Evolutionary conservation across 2,797 vertebrate genomes (phyloP).

Genomic region (Distichodus sexfasciatus): DNA sequence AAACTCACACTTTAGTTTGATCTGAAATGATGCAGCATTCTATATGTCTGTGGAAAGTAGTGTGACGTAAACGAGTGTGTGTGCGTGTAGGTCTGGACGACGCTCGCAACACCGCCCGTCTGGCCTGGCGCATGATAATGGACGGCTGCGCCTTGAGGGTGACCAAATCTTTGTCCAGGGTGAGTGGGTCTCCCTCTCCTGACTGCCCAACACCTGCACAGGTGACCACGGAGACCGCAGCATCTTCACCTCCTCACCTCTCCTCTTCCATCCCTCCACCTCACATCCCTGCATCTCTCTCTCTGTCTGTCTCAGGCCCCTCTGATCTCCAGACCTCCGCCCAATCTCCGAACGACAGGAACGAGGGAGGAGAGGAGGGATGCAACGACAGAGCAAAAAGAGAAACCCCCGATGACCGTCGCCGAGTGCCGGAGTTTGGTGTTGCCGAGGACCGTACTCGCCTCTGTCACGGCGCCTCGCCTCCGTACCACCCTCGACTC

Average conservation of each 20-base stretch:
- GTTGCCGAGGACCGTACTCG: slow-evolving; percentile 61
- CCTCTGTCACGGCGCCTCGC: slow-evolving; percentile 13
- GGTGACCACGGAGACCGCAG: slow-evolving; percentile 1
- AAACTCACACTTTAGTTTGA: too few species aligned
- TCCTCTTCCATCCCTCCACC: not conserved
- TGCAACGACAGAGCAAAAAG: not conserved
- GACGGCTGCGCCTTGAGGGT: slow-evolving; percentile 88
- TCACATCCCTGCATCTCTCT: not conserved
- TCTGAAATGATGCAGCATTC: too few species aligned
- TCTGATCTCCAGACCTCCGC: slow-evolving; percentile 45
- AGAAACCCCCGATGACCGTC: too few species aligned
- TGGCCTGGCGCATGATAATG: slow-evolving; percentile 86
- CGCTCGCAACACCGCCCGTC: slow-evolving; percentile 85
- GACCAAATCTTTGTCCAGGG: slow-evolving; percentile 83
- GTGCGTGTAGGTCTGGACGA: slow-evolving; percentile 84
- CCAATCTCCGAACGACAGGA: not conserved
- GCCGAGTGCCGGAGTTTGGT: slow-evolving; percentile 54
- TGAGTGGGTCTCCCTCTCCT: slow-evolving; percentile 71
- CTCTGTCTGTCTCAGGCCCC: slow-evolving; percentile 47
- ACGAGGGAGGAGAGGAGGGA: not conserved
- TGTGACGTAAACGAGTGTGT: not conserved
- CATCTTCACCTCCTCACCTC: not conserved
- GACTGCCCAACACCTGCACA: slow-evolving; percentile 8
- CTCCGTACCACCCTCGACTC: slow-evolving; percentile 51
- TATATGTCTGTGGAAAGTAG: not conserved